Conservation (phyloP, 53 echinoderm and acorn worm genomes). For the Henricia sp. region DNA sequence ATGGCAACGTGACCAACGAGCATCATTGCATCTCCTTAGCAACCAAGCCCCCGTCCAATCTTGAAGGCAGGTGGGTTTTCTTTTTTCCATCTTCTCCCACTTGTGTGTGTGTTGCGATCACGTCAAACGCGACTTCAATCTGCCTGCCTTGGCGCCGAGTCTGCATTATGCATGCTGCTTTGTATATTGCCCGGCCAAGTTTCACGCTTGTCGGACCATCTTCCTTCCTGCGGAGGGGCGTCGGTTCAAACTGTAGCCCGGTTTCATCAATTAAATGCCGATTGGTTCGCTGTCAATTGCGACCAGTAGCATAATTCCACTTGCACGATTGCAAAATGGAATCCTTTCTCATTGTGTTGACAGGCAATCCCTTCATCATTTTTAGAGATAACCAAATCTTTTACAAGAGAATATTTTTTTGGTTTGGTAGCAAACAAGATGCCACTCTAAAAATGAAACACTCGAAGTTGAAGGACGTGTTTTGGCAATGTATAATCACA, state of each 20-base stretch:
- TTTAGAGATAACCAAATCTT: too few species aligned
- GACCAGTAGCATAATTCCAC: too few species aligned
- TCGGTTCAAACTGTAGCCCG: background rate
- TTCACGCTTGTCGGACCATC: slow-evolving; percentile 21
- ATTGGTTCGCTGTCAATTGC: background rate
- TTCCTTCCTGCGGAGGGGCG: slow-evolving; percentile 27
- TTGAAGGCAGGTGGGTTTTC: slow-evolving; percentile 51
- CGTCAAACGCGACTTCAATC: too few species aligned
- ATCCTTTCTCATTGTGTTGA: too few species aligned
- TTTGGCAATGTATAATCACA: too few species aligned
- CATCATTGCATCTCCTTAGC: slow-evolving; percentile 46
- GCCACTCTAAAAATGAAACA: too few species aligned
- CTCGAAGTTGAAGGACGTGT: too few species aligned
- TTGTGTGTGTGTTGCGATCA: background rate
- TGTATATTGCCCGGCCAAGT: slow-evolving; percentile 20
- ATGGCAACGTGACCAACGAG: slow-evolving; percentile 44
- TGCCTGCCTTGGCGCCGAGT: background rate
- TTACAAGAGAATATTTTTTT: too few species aligned
- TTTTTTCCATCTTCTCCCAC: background rate
- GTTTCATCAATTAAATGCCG: background rate
- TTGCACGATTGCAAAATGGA: too few species aligned
- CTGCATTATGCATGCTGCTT: slow-evolving; percentile 21
- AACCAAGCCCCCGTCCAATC: slow-evolving; percentile 44
- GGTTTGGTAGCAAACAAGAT: too few species aligned
- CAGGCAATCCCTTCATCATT: too few species aligned